phyloP scores from a whole-genome alignment of 2,888 invertebrate genomes.

The Melolontha melolontha region DNA sequence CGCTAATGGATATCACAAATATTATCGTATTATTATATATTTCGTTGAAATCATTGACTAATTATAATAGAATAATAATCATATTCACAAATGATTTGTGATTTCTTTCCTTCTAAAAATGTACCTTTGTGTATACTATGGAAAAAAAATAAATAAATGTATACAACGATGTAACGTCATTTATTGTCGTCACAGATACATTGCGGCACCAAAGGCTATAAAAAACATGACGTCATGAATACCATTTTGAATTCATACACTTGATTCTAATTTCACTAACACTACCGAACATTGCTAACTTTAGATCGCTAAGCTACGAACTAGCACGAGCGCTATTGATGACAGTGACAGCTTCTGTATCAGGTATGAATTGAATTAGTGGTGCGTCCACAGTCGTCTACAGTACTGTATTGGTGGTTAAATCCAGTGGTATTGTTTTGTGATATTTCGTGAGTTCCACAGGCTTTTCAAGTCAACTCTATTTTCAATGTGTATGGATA shows the following conservation, averaged over 20 bases:
- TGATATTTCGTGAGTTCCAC: slow-evolving; percentile 48
- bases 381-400: slow-evolving; percentile 2
- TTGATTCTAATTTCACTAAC: no score
- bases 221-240: slow-evolving; percentile 25
- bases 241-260: slow-evolving; percentile 30
- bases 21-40: no score
- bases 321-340: slow-evolving; percentile 1
- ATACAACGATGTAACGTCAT: slow-evolving; percentile 2
- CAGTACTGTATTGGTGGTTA: slow-evolving; percentile 10
- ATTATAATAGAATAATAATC: no score
- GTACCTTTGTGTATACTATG: no score
- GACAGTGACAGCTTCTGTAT: slow-evolving; percentile 10
- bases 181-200: neutral
- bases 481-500: slow-evolving; percentile 87
- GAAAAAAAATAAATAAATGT: neutral
- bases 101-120: no score
- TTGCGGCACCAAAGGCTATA: neutral
- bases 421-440: slow-evolving; percentile 33
- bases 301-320: slow-evolving; percentile 2
- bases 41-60: no score
- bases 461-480: slow-evolving; percentile 69
- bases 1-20: no score
- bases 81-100: no score
- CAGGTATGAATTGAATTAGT: slow-evolving; percentile 8
- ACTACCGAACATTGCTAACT: no score